Evolutionary conservation across 2,888 invertebrate species (phyloP), one percentile per base, ranked within the genome.

Genomic region (Drosophila meridionalis): DNA sequence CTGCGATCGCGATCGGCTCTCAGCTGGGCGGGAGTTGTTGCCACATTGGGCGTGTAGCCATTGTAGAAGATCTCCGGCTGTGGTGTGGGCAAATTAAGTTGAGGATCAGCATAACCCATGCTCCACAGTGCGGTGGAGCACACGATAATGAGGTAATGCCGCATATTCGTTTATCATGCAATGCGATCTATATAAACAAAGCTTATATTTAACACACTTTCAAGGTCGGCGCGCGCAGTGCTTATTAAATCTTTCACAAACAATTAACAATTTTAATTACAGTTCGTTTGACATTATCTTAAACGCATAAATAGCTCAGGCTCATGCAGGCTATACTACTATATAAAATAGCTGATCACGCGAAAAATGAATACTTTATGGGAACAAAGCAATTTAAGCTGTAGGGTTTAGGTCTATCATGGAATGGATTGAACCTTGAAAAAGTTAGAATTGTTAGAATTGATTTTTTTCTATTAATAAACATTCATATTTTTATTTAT

Each of bases 71-170:
- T 80, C 70, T 93, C 90, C 1, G 92, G 92, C 30, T 88, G 87
- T 14, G 89, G 83, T 9, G 82, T 95, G 3, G 95, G 95, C 53
- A 95, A 85, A 83, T 95, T 95, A 55, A 95, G 89, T 81, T 95
- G 95, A 4, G 93, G 91, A 67, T 65, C 80, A 28, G 84, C 84
- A 52, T 28, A 28, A 36, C 9, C 61, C 11, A 69, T 47, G 58
- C 66, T 63, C 47, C 76, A 66, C 34, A 76, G 47, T 20, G 57
- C 40, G 48, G 55, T 42, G 48, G 55, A 53, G 61, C 53, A 69
- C 52, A 72, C 56, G 59, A 79, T 47, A 61, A 74, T 61, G 20
- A 60, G 47, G 65, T 53, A 70, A 45, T 73, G 66, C 80, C 78
- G 67, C 85, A 80, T 73, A 67, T 69, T 73, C n/a, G 36, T 34